Conservation (phyloP, 2,113 vertebrate species). For the Pangasianodon hypophthalmus region DNA sequence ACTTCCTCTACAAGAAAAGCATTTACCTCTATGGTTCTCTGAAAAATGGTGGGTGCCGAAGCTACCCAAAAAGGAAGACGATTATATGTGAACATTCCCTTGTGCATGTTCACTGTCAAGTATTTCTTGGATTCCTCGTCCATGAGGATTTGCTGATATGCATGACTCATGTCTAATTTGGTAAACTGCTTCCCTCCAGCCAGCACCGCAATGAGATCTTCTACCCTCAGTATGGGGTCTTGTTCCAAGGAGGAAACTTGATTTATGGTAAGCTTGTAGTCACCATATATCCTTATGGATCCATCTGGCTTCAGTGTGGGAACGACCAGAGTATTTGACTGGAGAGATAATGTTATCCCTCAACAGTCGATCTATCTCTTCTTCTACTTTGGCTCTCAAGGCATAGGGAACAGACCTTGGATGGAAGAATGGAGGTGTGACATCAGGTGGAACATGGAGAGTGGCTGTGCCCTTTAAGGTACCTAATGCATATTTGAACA, state of each 20-base stretch:
- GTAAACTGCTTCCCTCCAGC: not conserved
- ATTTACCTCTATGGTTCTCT: not conserved
- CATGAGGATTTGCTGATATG: slow-evolving; percentile 21
- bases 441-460: slow-evolving; percentile 7
- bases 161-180: slow-evolving; percentile 38
- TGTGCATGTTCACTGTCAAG: not conserved
- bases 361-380: slow-evolving; percentile 2
- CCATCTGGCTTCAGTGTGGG: slow-evolving; percentile 37
- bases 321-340: slow-evolving; percentile 20
- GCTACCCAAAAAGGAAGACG: not conserved
- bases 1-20: too few species aligned
- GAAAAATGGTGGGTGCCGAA: not conserved
- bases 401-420: slow-evolving; percentile 35
- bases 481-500: too few species aligned
- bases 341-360: slow-evolving; percentile 20
- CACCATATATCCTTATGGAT: not conserved
- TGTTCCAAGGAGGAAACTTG: not conserved
- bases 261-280: not conserved
- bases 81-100: not conserved
- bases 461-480: slow-evolving; percentile 15
- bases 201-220: slow-evolving; percentile 18
- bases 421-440: slow-evolving; percentile 20
- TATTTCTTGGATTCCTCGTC: not conserved
- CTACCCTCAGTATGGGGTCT: slow-evolving; percentile 10
- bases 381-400: slow-evolving; percentile 17